Percentiles rank a stretch among this genome's conserved stretches.
phyloP scores from a whole-genome alignment of 2,888 invertebrate genomes.

The Cepaea hortensis region DNA sequence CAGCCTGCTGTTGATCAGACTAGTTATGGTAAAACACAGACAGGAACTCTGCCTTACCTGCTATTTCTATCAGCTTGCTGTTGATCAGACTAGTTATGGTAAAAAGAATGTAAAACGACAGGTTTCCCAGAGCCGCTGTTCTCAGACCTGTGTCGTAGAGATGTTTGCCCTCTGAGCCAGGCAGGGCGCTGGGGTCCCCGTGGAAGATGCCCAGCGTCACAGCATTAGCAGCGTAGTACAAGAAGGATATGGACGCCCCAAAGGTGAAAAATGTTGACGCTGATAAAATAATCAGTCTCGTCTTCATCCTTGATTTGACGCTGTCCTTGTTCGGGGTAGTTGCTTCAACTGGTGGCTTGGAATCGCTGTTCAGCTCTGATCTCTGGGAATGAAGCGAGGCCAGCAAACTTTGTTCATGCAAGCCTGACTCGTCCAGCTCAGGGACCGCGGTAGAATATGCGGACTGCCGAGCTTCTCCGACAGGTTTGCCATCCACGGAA shows the following conservation, averaged over 20 bases:
- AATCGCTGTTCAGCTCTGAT: neutral
- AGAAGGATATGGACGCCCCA: neutral
- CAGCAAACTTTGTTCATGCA: neutral
- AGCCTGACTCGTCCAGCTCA: neutral
- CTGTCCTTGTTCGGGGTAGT: neutral
- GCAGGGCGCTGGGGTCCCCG: conserved; percentile 36
- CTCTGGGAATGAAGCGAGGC: neutral
- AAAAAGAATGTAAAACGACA: conserved; percentile 10
- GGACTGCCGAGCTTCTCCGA: neutral
- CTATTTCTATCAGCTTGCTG: conserved; percentile 1
- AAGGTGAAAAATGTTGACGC: neutral
- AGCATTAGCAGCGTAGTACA: conserved; percentile 21
- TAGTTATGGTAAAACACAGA: too few species aligned
- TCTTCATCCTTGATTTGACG: neutral
- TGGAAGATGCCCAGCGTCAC: conserved; percentile 32
- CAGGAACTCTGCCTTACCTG: conserved; percentile 6
- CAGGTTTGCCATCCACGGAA: neutral
- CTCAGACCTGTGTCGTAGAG: conserved; percentile 20
- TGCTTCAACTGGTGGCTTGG: neutral
- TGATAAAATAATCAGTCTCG: neutral
- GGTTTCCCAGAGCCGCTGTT: conserved; percentile 19
- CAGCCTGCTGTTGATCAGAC: too few species aligned
- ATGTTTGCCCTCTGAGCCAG: conserved; percentile 11
- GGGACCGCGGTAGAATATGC: neutral
- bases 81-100: conserved; percentile 18